Evolutionary conservation across 2,797 vertebrate genomes (phyloP), one percentile per base, ranked within the genome.

Genomic region (Acipenser ruthenus): DNA sequence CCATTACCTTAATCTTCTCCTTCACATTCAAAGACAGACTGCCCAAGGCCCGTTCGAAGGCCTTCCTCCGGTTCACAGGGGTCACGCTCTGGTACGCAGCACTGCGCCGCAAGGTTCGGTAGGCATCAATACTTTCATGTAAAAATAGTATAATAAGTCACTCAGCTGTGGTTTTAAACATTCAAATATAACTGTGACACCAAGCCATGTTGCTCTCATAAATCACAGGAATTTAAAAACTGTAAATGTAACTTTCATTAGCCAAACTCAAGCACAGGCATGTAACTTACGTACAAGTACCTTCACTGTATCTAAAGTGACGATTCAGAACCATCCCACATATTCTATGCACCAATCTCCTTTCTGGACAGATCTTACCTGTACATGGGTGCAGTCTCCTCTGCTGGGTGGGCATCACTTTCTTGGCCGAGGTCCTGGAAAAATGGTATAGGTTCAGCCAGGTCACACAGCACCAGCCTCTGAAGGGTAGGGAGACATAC

Each of bases 51-150:
- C 72, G 76, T 63, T 83, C 74, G 7, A 61, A 60, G 65, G 70
- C 70, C 64, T 6, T 71, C 68, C 82, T 80, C 68, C 78, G 79
- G 6, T 71, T 48, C 2, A 59, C 76, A 2, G 80, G 77, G 10
- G 83, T 83, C 59, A 78, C 70, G n/a, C 73, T 82, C 70, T 77
- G 83, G 15, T 73, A 73, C 12, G 66, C 73, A 62, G 77, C 80
- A 12, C 6, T 77, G 69, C 80, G 88, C 37, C 81, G 81, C 74
- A 83, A 86, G 47, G 78, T 83, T 73, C 90, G 87, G 69, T 90
- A 90, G 0, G 86, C 80, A 68, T 89, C 89, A 6, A 91, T 74
- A 65, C 89, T 91, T 81, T 64, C 18, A 65, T 67, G 15, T 37
- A 76, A 73, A 58, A 37, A 68, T 18, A 65, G 37, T 37, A 37